Evolutionary conservation across 1,140 invertebrate species (phyloP).

Genomic region (Drosophila auraria): DNA sequence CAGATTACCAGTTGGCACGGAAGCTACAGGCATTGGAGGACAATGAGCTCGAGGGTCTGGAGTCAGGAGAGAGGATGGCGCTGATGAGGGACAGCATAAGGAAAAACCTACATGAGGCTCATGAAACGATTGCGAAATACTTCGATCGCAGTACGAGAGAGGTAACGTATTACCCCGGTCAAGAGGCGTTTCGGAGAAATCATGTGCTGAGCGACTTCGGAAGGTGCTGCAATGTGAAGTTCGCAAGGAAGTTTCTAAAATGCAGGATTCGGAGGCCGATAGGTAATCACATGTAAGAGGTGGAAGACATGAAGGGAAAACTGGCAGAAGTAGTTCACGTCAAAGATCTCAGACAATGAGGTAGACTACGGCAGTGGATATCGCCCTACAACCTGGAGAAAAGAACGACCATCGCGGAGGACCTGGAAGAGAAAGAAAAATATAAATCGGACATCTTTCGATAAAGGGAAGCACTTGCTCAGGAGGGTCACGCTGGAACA

Average conservation of each 20-base stretch:
- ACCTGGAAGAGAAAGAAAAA: too few species aligned
- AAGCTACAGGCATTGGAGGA: not conserved
- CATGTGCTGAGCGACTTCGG: not conserved
- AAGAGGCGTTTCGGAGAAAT: not conserved
- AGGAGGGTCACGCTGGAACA: too few species aligned
- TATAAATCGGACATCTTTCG: too few species aligned
- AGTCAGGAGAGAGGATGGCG: not conserved
- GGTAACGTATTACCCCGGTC: not conserved
- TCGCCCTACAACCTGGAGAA: too few species aligned
- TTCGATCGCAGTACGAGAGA: too few species aligned
- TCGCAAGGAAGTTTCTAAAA: not conserved
- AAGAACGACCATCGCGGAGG: too few species aligned
- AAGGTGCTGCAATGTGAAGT: not conserved
- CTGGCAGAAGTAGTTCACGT: too few species aligned
- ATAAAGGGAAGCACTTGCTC: too few species aligned
- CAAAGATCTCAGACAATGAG: too few species aligned
- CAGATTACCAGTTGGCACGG: too few species aligned
- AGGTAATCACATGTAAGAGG: not conserved
- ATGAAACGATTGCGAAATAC: too few species aligned
- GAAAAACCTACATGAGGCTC: not conserved
- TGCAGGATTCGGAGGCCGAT: not conserved
- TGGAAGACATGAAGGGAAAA: not conserved
- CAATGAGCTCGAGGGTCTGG: not conserved
- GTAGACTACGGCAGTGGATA: too few species aligned
- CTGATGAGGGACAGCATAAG: not conserved